Conservation (phyloP, 1,140 invertebrate species). For the Venustaconcha ellipsiformis region DNA sequence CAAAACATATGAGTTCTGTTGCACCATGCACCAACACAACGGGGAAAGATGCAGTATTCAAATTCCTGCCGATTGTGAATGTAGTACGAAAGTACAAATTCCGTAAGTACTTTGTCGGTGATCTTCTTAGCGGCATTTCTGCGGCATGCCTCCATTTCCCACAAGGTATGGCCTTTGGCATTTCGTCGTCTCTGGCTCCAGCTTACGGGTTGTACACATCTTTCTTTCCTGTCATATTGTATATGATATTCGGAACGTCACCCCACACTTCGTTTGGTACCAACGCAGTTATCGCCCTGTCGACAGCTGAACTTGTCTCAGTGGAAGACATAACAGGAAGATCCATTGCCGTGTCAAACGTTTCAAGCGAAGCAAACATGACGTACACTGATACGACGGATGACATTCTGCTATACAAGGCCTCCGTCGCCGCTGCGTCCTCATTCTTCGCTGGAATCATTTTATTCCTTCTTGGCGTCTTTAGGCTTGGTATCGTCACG, state of each 20-base stretch:
- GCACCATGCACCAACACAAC: too few relatives aligned
- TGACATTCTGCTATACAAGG: constrained; percentile 43
- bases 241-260: constrained; percentile 54
- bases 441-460: constrained; percentile 24
- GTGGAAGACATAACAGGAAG: constrained; percentile 2
- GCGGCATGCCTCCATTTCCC: constrained; percentile 90
- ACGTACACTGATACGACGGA: not conserved
- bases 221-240: constrained; percentile 53
- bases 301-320: constrained; percentile 42
- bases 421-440: constrained; percentile 1
- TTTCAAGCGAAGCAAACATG: not conserved
- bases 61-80: constrained; percentile 24
- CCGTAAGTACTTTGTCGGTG: constrained; percentile 48
- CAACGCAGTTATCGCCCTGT: constrained; percentile 51
- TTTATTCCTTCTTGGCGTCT: constrained; percentile 78
- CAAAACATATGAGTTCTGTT: too few relatives aligned
- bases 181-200: constrained; percentile 66
- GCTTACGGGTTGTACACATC: constrained; percentile 56
- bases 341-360: not conserved
- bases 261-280: constrained; percentile 52
- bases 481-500: constrained; percentile 84
- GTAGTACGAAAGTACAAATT: constrained; percentile 51
- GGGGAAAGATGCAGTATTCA: too few relatives aligned
- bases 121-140: constrained; percentile 78
- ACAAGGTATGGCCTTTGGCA: constrained; percentile 56